Percentiles rank a stretch among this genome's conserved stretches.
These are phyloP conservation scores for Trinectes maculatus DNA, from an alignment of 2,113 vertebrate genomes.

Conservation along the genomic window DNA sequence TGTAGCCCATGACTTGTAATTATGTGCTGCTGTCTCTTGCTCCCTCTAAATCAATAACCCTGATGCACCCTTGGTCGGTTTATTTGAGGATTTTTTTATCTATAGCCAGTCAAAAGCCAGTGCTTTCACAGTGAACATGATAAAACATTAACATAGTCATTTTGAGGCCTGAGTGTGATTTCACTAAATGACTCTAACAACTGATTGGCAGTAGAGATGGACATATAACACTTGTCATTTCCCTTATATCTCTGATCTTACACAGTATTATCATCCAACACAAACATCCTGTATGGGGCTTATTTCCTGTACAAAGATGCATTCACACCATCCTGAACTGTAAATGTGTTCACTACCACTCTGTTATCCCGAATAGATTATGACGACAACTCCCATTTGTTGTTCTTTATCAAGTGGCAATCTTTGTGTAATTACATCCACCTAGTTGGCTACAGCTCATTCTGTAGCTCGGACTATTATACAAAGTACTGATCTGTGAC, in stretches of 20 bases:
- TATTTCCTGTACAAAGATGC: background rate
- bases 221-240: conserved; percentile 20
- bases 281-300: conserved; percentile 10
- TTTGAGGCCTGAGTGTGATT: background rate
- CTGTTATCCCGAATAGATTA: conserved; percentile 10
- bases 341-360: background rate
- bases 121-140: background rate
- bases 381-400: conserved; percentile 3
- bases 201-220: background rate
- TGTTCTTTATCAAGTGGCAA: background rate
- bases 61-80: conserved; percentile 14
- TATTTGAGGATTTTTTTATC: conserved; percentile 13
- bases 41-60: conserved; percentile 44
- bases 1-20: conserved; percentile 48
- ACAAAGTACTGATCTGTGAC: conserved; percentile 3
- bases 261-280: background rate
- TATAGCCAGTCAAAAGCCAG: conserved; percentile 6
- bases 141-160: background rate
- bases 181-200: background rate
- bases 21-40: conserved; percentile 42
- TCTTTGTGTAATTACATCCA: conserved; percentile 1
- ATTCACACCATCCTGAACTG: background rate
- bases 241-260: background rate
- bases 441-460: background rate
- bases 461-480: background rate